These are phyloP conservation scores for Sprattus sprattus DNA, from an alignment of 2,113 vertebrate species.

Conservation along the genomic window DNA sequence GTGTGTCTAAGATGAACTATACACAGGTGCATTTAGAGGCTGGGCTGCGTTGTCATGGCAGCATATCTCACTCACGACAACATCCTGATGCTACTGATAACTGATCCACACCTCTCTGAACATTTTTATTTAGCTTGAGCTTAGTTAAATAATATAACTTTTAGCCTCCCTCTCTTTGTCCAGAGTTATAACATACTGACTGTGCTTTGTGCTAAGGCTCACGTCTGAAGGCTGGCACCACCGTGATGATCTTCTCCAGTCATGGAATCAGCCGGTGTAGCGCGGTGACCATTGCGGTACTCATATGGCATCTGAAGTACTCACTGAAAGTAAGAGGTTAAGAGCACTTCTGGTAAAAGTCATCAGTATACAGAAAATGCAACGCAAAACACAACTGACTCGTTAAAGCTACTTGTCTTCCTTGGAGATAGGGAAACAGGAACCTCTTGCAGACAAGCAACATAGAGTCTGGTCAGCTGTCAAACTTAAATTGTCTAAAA, in stretches of 20 bases:
- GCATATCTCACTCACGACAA: too few relatives aligned
- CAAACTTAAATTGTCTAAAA: not conserved
- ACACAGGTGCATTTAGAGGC: too few relatives aligned
- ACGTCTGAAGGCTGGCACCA: conserved; percentile 53
- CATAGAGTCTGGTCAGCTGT: not conserved
- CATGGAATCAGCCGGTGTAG: conserved; percentile 79
- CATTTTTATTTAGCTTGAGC: too few relatives aligned
- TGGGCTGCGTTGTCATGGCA: too few relatives aligned
- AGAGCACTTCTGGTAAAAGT: not conserved
- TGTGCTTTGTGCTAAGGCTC: conserved; percentile 49
- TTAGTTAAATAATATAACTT: too few relatives aligned
- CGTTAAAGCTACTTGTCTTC: not conserved
- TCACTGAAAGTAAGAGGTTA: conserved; percentile 72
- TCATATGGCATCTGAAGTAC: conserved; percentile 72
- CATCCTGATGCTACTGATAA: too few relatives aligned
- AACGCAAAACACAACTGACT: too few relatives aligned
- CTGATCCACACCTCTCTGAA: too few relatives aligned
- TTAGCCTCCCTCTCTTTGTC: too few relatives aligned
- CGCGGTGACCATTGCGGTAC: conserved; percentile 71
- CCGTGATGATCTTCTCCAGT: conserved; percentile 76
- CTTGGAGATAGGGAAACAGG: not conserved
- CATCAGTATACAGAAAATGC: too few relatives aligned
- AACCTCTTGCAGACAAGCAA: not conserved
- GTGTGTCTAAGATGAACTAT: too few relatives aligned
- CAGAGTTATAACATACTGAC: too few relatives aligned